These are phyloP conservation scores for Chlorops oryzae DNA, from an alignment of 1,140 invertebrate genomes.

Conservation along the genomic window DNA sequence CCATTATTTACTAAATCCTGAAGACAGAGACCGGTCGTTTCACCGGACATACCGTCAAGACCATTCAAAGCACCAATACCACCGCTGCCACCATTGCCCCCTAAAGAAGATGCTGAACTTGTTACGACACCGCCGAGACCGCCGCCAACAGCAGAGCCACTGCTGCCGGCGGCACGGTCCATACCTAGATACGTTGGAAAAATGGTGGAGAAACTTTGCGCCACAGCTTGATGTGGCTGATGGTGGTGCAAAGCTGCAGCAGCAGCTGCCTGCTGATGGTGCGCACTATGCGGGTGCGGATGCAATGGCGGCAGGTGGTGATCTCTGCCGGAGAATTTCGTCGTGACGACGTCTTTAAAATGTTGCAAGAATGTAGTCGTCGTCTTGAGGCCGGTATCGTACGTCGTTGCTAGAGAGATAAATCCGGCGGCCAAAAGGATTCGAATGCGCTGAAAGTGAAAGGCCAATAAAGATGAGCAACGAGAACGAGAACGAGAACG, in stretches of 20 bases:
- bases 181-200: slow-evolving; percentile 45
- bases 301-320: slow-evolving; percentile 44
- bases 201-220: slow-evolving; percentile 47
- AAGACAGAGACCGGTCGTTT: slow-evolving; percentile 57
- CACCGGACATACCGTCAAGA: slow-evolving; percentile 49
- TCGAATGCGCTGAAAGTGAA: too few relatives aligned
- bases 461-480: too few relatives aligned
- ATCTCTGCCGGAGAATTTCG: slow-evolving; percentile 46
- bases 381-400: slow-evolving; percentile 48
- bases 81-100: slow-evolving; percentile 44
- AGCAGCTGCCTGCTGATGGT: slow-evolving; percentile 21
- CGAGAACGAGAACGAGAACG: too few relatives aligned
- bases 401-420: slow-evolving; percentile 36
- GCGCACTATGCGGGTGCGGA: slow-evolving; percentile 39
- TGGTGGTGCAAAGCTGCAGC: slow-evolving; percentile 24
- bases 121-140: slow-evolving; percentile 45
- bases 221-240: slow-evolving; percentile 43
- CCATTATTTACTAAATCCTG: slow-evolving; percentile 61
- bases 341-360: slow-evolving; percentile 48
- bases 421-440: too few relatives aligned
- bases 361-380: slow-evolving; percentile 47
- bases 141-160: slow-evolving; percentile 36
- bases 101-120: slow-evolving; percentile 50
- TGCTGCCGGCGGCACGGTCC: slow-evolving; percentile 42
- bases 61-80: slow-evolving; percentile 58